These are phyloP conservation scores for Halocynthia roretzi DNA, from an alignment of 23 tunicate species.

Conservation along the genomic window DNA sequence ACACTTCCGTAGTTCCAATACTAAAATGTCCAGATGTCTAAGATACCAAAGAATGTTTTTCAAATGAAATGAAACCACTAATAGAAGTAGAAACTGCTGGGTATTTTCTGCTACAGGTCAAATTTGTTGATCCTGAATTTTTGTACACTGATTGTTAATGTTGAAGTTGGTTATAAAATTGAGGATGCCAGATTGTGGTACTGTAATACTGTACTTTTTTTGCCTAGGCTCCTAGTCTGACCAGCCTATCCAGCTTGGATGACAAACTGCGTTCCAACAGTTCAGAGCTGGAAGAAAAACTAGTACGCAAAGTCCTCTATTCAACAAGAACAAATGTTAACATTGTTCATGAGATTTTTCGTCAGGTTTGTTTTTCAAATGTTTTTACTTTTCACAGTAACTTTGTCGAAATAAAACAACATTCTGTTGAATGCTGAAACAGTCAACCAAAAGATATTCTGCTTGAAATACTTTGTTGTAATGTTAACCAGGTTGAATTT, in stretches of 20 bases:
- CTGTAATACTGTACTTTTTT: neutral
- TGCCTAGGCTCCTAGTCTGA: conserved; percentile 70
- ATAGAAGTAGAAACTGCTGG: too few relatives aligned
- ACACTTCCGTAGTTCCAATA: neutral
- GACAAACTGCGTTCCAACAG: conserved; percentile 56
- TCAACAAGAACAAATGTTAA: conserved; percentile 87
- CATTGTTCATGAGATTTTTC: conserved; percentile 82
- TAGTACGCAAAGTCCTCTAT: conserved; percentile 61
- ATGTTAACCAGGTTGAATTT: too few relatives aligned
- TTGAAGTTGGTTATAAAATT: neutral
- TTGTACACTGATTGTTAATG: neutral
- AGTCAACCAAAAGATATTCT: too few relatives aligned
- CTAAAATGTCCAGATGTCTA: neutral
- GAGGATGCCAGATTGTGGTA: neutral
- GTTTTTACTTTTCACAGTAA: too few relatives aligned
- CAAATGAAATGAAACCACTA: too few relatives aligned
- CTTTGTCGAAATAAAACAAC: neutral
- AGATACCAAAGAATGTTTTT: neutral
- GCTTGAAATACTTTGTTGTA: too few relatives aligned
- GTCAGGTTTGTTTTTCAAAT: conserved; percentile 47
- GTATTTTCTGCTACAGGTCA: too few relatives aligned
- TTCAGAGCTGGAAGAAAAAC: conserved; percentile 34
- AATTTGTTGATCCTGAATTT: too few relatives aligned
- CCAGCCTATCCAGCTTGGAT: conserved; percentile 87
- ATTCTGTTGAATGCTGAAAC: too few relatives aligned